These are phyloP conservation scores for Eupleurogrammus muticus DNA, from an alignment of 2,797 vertebrate species.

Conservation along the genomic window DNA sequence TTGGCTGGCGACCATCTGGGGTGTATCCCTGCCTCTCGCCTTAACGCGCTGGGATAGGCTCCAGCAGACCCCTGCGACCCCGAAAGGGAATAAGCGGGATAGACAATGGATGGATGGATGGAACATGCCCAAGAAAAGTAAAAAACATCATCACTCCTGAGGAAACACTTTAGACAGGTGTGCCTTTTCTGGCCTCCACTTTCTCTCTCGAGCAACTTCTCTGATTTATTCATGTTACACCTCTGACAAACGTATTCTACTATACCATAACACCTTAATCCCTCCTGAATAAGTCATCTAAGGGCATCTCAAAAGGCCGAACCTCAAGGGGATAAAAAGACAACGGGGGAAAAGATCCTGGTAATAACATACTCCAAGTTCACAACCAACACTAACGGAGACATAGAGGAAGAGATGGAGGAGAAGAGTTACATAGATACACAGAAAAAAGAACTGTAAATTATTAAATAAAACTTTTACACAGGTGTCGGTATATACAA, in stretches of 20 bases:
- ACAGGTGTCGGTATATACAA: neutral
- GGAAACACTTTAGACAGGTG: no score
- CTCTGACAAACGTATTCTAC: no score
- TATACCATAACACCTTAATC: conserved; percentile 72
- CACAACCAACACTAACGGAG: neutral
- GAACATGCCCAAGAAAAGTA: neutral
- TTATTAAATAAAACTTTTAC: no score
- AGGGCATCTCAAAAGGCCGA: conserved; percentile 35
- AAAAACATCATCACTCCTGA: neutral
- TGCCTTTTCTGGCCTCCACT: no score
- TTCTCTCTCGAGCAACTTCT: no score
- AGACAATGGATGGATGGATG: no score
- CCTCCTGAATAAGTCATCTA: conserved; percentile 46
- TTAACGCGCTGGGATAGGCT: no score
- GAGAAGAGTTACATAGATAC: neutral
- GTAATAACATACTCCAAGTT: conserved; percentile 28
- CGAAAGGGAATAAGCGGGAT: no score
- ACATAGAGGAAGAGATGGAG: neutral
- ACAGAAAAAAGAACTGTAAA: neutral
- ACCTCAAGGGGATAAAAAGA: conserved; percentile 31
- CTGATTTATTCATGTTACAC: no score
- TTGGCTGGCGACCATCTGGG: no score
- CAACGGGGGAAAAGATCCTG: conserved; percentile 8
- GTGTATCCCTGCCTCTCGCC: no score
- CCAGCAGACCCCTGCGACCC: no score